These are phyloP conservation scores for Eudyptes chrysolophus DNA, from an alignment of 2,113 vertebrate genomes.

Conservation along the genomic window DNA sequence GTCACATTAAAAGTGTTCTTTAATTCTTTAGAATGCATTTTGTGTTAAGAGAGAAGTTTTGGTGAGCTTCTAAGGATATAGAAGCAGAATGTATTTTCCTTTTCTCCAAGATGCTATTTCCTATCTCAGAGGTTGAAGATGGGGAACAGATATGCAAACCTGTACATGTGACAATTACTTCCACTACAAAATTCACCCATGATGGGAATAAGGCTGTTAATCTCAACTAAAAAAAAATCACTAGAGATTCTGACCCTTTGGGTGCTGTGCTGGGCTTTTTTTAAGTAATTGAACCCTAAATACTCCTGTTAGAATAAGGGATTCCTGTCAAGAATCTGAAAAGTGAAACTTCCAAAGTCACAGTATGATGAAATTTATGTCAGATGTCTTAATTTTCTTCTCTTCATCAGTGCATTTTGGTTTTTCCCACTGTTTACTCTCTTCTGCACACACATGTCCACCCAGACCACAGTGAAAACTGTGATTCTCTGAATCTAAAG, in stretches of 20 bases:
- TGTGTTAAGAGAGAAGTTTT: background rate
- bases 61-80: background rate
- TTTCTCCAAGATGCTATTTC: background rate
- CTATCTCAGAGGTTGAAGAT: background rate
- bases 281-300: background rate
- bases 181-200: background rate
- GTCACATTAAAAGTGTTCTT: background rate
- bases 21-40: background rate
- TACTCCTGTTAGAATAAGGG: background rate
- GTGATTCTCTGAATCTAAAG: background rate
- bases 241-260: background rate
- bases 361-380: background rate
- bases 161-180: background rate
- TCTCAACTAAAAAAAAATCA: background rate
- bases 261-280: fast-evolving
- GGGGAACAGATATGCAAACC: background rate
- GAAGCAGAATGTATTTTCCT: background rate
- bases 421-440: background rate
- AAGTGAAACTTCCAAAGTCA: background rate
- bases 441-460: background rate
- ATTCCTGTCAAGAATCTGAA: background rate
- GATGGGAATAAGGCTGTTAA: background rate
- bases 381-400: background rate
- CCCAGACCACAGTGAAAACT: background rate
- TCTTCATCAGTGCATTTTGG: background rate